Conservation (phyloP, 2,797 vertebrate genomes). For the Zonotrichia albicollis region DNA sequence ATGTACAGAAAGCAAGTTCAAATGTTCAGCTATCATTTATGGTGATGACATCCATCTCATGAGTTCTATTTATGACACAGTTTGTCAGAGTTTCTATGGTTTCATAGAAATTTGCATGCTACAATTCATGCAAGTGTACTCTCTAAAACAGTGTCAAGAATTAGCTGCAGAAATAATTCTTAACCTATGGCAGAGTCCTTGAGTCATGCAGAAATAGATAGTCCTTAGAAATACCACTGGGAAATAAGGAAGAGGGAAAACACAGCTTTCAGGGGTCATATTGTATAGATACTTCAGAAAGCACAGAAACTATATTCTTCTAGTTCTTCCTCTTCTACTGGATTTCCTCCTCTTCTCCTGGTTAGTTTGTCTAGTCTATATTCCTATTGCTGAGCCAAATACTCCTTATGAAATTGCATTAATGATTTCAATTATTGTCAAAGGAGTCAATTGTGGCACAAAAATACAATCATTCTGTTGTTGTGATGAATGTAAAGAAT, state of each 20-base stretch:
- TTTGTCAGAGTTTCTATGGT: conserved; percentile 36
- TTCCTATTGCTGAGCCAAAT: neutral
- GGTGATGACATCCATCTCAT: neutral
- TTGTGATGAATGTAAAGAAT: neutral
- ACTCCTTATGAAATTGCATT: neutral
- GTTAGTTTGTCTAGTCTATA: neutral
- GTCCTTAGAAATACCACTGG: neutral
- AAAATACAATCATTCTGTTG: neutral
- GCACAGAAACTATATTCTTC: neutral
- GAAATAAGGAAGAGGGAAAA: neutral
- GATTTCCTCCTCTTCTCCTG: neutral
- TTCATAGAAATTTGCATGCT: conserved; percentile 13
- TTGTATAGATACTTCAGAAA: neutral
- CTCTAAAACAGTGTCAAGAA: neutral
- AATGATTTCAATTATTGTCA: neutral
- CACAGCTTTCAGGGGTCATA: neutral
- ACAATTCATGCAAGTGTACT: neutral
- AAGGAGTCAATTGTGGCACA: neutral
- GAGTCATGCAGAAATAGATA: neutral
- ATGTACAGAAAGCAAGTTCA: neutral
- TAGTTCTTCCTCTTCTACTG: neutral
- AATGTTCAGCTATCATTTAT: conserved; percentile 10
- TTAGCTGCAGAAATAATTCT: neutral
- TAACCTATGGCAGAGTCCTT: neutral
- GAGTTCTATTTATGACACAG: conserved; percentile 4